Conservation (phyloP, 2,113 vertebrate genomes). For the Notarius quadriscutis region DNA sequence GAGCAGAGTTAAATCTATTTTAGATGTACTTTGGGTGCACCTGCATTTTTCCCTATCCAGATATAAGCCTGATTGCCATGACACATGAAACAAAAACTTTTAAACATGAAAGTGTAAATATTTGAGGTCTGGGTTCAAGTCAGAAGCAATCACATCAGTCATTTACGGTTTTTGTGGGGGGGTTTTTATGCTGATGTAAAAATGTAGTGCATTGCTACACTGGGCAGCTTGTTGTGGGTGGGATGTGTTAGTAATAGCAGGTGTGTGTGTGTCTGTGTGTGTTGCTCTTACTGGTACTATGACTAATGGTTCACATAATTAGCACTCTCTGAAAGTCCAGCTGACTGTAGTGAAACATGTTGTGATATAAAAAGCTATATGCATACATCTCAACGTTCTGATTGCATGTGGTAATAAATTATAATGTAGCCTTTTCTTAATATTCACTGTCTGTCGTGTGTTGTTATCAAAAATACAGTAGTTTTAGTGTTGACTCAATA, state of each 20-base stretch:
- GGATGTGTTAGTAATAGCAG: slow-evolving; percentile 40
- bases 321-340: background rate
- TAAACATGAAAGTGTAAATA: background rate
- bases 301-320: slow-evolving; percentile 39
- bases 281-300: slow-evolving; percentile 27
- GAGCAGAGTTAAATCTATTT: background rate
- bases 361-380: background rate
- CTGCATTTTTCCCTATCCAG: background rate
- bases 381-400: background rate
- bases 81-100: background rate
- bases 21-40: background rate
- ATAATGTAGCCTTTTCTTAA: background rate
- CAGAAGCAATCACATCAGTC: background rate
- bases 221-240: slow-evolving; percentile 28
- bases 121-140: background rate
- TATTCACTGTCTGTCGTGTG: background rate
- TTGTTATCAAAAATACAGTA: background rate
- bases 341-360: slow-evolving; percentile 9
- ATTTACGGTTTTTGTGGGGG: background rate
- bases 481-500: background rate
- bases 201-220: slow-evolving; percentile 19
- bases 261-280: slow-evolving; percentile 21
- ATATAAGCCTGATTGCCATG: background rate
- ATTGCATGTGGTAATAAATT: background rate
- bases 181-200: slow-evolving; percentile 16